Evolutionary conservation across 2,888 invertebrate genomes (phyloP), one percentile per base, ranked within the genome.

Genomic region (Lordiphosa fenestrarum): DNA sequence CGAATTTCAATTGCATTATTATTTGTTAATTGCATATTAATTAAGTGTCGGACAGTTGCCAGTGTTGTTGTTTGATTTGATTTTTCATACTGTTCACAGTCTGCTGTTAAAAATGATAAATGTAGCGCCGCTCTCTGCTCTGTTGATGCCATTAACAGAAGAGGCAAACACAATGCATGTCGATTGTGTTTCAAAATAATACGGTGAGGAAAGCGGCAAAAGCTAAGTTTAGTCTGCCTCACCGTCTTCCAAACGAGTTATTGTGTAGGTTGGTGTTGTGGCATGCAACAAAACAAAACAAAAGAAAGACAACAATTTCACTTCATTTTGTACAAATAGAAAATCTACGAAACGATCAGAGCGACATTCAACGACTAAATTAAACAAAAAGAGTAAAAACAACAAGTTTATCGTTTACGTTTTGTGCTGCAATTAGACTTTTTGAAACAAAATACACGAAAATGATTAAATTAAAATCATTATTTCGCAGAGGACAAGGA

Each of bases 381-480:
- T 13, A 25, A 42, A 25, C 10, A 19, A 19, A 19, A 19, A 61
- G 47, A n/a, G n/a, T n/a, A n/a, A n/a, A n/a, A 33, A 23, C 50
- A 48, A 42, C 37, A 53, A 50, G 71, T 84, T 81, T 62, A 81
- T 84, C 82, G 68, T 76, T 81, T 25, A 77, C 78, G 82, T 76
- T 84, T 71, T 68, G 30, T 25, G 84, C 63, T 53, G 53, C 19
- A 55, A 52, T 39, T 47, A 35, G n/a, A 30, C n/a, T 12, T 25
- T 25, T 25, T 25, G 1, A 38, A 53, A 42, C 3, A 23, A 38
- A 38, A 15, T 6, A 38, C 36, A 49, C 15, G 50, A 94, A 92
- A 91, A 95, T 95, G 95, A 95, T 95, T 93, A 96, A 95, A 92
- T 93, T 96, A 91, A 95, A 95, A 93, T 95, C 95, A 88, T 93